Base-by-base conservation (phyloP, 2,888 invertebrate species). In the Drosophila setosimentum region DNA sequence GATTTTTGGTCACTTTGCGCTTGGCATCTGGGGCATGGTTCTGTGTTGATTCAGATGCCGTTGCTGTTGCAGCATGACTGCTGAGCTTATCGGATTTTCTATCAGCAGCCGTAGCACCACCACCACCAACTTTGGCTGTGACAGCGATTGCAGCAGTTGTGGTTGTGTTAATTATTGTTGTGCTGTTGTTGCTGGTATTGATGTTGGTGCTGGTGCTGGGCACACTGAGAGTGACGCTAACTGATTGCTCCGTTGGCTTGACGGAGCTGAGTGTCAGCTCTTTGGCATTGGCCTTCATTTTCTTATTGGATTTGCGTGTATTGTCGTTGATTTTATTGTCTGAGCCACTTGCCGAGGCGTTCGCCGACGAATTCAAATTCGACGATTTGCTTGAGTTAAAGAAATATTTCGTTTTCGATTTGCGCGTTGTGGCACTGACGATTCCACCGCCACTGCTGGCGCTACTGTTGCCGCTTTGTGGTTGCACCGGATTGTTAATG, bases 1-100 rank as follows among this genome's bases (percentile, higher is more conserved):
- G 90, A 62, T 87, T 92, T 81, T 93, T 93, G 7, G 83, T 61
- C 33, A 90, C 63, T 76, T 92, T 93, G 7, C 93, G 91, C 51
- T 93, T 93, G 16, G 65, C 72, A 55, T 92, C 93, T 4, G 53
- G 7, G 27, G 59, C 66, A 51, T 80, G 66, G 13, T 60, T 81
- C 40, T 49, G 68, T 18, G 45, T 2, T 5, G 21, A 21, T 3
- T 89, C 76, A 16, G 73, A 24, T 21, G 61, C 54, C 29, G 65
- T 37, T 30, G 81, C 57, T 24, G 40, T 13, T 2, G 64, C 13
- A 33, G 30, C 30, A 45, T 35, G 66, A 50, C 59, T 68, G 53
- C 70, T 54, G 35, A 51, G 53, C 29, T 80, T 81, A 7, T 79
- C 73, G 1, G 7, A 42, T 54, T 61, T 73, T 51, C 59, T 69